These are phyloP conservation scores for Parelbella ahira DNA, from an alignment of 2,888 invertebrate species.

Conservation along the genomic window DNA sequence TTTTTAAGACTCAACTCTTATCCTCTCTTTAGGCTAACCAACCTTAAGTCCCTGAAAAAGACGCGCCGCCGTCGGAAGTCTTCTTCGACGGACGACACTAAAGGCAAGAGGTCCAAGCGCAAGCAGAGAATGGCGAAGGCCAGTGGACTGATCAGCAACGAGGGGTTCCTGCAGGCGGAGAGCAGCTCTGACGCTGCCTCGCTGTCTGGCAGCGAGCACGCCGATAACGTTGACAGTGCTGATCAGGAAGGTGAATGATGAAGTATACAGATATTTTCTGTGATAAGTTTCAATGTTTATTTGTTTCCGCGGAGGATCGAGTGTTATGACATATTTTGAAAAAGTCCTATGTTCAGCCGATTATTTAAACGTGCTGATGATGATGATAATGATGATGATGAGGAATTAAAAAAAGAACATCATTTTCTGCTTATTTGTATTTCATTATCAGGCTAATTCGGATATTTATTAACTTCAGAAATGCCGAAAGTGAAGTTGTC, in stretches of 20 bases:
- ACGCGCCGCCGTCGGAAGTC: slow-evolving; percentile 48
- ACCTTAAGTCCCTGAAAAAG: slow-evolving; percentile 50
- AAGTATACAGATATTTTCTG: too few relatives aligned
- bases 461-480: slow-evolving; percentile 40
- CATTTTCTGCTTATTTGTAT: too few relatives aligned
- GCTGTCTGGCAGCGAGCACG: slow-evolving; percentile 45
- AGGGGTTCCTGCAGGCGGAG: slow-evolving; percentile 51
- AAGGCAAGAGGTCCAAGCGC: slow-evolving; percentile 32
- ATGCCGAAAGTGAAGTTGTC: slow-evolving; percentile 49
- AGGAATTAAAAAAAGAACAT: too few relatives aligned
- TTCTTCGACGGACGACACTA: slow-evolving; percentile 33
- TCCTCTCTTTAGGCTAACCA: slow-evolving; percentile 55
- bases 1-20: too few relatives aligned
- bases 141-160: slow-evolving; percentile 47
- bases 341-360: too few relatives aligned
- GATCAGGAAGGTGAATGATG: slow-evolving; percentile 8
- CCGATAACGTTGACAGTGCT: slow-evolving; percentile 3
- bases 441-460: too few relatives aligned
- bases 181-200: slow-evolving; percentile 56
- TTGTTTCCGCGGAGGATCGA: too few relatives aligned
- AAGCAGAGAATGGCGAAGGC: slow-evolving; percentile 41
- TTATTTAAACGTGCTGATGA: too few relatives aligned
- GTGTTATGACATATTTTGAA: too few relatives aligned
- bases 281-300: too few relatives aligned
- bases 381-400: too few relatives aligned